These are phyloP conservation scores for Naja naja DNA, from an alignment of 2,113 vertebrate genomes.

Conservation along the genomic window DNA sequence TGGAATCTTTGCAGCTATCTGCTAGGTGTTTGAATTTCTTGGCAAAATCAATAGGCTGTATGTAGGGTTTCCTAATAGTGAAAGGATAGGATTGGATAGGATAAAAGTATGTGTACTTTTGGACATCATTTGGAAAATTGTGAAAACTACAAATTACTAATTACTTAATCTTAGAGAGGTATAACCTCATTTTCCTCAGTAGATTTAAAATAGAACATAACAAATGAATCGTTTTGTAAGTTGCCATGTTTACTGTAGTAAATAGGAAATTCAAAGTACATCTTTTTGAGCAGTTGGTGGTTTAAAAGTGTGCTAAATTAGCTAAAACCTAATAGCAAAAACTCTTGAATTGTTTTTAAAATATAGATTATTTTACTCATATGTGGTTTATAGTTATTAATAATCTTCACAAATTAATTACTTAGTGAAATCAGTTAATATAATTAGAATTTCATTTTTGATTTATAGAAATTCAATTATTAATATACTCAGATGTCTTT, in stretches of 20 bases:
- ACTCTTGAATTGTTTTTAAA: neutral
- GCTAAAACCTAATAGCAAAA: neutral
- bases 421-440: too few species aligned
- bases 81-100: neutral
- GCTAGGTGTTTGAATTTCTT: neutral
- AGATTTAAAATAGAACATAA: neutral
- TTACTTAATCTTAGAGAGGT: neutral
- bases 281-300: neutral
- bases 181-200: neutral
- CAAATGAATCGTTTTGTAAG: neutral
- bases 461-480: too few species aligned
- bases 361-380: neutral
- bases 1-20: neutral
- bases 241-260: neutral
- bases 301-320: neutral
- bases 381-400: neutral
- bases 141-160: neutral
- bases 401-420: too few species aligned
- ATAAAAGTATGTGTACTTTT: neutral
- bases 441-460: too few species aligned
- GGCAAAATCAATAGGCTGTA: neutral
- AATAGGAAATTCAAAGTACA: neutral
- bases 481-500: neutral
- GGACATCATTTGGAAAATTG: neutral
- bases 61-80: neutral